These are phyloP conservation scores for Tribolium madens DNA, from an alignment of 1,140 invertebrate species.

Conservation along the genomic window DNA sequence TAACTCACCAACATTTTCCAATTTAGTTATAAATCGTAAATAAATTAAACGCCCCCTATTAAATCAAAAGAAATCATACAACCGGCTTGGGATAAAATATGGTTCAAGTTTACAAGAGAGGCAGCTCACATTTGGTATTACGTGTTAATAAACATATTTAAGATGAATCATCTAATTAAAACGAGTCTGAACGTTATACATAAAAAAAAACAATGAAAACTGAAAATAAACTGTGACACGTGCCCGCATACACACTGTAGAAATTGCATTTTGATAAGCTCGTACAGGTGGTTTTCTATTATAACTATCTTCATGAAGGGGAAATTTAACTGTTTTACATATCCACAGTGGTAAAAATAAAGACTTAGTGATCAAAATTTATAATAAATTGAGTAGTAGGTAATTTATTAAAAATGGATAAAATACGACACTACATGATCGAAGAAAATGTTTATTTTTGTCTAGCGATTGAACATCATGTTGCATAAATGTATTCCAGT, in stretches of 20 bases:
- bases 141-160: slow-evolving; percentile 16
- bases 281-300: slow-evolving; percentile 35
- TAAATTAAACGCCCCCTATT: neutral
- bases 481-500: slow-evolving; percentile 26
- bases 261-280: slow-evolving; percentile 38
- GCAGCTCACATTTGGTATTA: neutral
- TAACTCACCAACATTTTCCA: neutral
- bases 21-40: neutral
- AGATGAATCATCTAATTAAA: slow-evolving; percentile 16
- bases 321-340: slow-evolving; percentile 26
- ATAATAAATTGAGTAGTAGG: neutral
- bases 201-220: slow-evolving; percentile 24
- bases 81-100: neutral
- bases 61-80: neutral
- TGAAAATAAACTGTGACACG: slow-evolving; percentile 38
- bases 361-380: neutral
- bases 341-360: neutral
- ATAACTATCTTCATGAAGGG: slow-evolving; percentile 23
- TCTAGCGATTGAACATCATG: slow-evolving; percentile 15
- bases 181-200: neutral
- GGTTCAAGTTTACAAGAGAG: neutral
- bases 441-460: slow-evolving; percentile 13
- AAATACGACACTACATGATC: neutral
- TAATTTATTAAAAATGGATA: neutral
- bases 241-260: slow-evolving; percentile 20